phyloP scores from a whole-genome alignment of 2,797 vertebrate species.

The Anguilla anguilla region DNA sequence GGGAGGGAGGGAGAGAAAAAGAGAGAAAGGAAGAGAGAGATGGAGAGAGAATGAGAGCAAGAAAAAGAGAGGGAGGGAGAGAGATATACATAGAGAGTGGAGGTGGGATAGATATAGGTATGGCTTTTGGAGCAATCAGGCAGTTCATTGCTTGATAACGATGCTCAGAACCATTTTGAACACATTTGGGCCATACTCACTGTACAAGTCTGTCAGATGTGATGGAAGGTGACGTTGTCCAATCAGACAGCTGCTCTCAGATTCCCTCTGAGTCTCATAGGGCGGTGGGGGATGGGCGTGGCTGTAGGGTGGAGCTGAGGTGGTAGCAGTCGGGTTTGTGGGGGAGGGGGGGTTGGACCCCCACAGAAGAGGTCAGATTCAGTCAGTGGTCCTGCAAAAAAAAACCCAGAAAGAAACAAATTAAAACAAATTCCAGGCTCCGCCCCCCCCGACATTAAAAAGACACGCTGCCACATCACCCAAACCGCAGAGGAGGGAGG shows the following conservation, averaged over 20 bases:
- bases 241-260: constrained; percentile 1
- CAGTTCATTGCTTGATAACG: not conserved
- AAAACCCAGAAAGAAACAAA: not conserved
- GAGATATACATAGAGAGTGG: too few relatives aligned
- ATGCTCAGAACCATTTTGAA: not conserved
- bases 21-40: too few relatives aligned
- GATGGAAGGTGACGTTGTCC: not conserved
- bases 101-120: too few relatives aligned
- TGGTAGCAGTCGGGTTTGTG: too few relatives aligned
- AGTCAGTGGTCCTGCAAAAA: constrained; percentile 14
- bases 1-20: not conserved
- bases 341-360: constrained; percentile 13
- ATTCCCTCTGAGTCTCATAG: not conserved
- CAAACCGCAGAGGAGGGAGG: not conserved
- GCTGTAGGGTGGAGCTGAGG: not conserved
- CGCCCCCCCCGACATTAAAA: not conserved
- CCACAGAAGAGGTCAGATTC: not conserved
- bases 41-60: too few relatives aligned
- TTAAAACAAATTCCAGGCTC: not conserved
- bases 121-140: not conserved
- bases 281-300: not conserved
- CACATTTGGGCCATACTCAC: constrained; percentile 20
- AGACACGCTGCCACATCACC: not conserved
- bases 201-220: not conserved
- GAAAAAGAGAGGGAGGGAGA: too few relatives aligned